Evolutionary conservation across 2,888 invertebrate genomes (phyloP).

Genomic region (Eledona agricola): DNA sequence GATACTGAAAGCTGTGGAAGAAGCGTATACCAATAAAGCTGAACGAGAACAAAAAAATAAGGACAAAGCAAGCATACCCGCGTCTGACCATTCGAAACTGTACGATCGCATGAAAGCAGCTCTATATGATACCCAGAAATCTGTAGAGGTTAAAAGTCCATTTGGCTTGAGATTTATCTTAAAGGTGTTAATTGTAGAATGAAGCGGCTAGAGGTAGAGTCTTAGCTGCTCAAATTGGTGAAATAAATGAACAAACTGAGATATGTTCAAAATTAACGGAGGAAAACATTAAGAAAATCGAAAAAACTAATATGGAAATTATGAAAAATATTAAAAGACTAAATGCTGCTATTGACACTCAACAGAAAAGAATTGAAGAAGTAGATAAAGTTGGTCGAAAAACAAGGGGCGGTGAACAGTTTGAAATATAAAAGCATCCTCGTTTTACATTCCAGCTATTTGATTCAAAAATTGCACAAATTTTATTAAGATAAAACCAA

Average conservation of each 20-base stretch:
- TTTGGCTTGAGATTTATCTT: neutral
- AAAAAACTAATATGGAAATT: conserved; percentile 56
- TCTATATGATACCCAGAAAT: conserved; percentile 56
- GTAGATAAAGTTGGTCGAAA: conserved; percentile 7
- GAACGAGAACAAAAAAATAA: conserved; percentile 49
- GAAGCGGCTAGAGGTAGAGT: conserved; percentile 58
- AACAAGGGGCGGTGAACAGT: conserved; percentile 7
- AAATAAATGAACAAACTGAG: conserved; percentile 55
- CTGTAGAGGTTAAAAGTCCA: conserved; percentile 52
- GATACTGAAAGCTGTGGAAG: conserved; percentile 50
- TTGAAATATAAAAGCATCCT: too few relatives aligned
- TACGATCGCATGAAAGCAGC: conserved; percentile 58
- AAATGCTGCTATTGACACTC: conserved; percentile 46
- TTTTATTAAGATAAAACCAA: too few relatives aligned
- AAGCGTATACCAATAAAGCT: conserved; percentile 49
- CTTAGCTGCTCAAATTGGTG: conserved; percentile 58
- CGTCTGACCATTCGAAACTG: conserved; percentile 52
- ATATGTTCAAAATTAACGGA: conserved; percentile 56
- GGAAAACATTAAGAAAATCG: conserved; percentile 55
- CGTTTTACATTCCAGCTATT: too few relatives aligned
- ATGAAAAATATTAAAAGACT: conserved; percentile 59
- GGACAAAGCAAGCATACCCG: conserved; percentile 36
- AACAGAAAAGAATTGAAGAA: conserved; percentile 16
- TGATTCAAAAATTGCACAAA: too few relatives aligned
- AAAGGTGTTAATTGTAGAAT: conserved; percentile 44